Evolutionary conservation across 2,113 vertebrate species (phyloP), one percentile per base, ranked within the genome.

Genomic region (Tachysurus vachellii): DNA sequence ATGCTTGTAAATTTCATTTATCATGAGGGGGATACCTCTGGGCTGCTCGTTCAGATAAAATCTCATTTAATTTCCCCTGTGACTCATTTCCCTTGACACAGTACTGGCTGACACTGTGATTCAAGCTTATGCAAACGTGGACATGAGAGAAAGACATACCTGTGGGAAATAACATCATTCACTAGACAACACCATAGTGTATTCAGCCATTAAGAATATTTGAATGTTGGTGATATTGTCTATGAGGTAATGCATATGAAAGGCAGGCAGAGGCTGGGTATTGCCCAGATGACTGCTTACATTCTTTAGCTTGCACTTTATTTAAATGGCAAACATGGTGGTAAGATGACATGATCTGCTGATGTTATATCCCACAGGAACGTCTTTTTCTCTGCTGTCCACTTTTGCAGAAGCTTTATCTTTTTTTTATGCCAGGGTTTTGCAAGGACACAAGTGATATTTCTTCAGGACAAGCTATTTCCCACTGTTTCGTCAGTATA

Each of bases 11-110:
- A 56, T 77, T 28, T 83, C 47, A 77, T n/a, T 80, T 28, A 61
- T 64, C n/a, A 61, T 42, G 66, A 47, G n/a, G 21, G 54, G 62
- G 62, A 88, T 42, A 68, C 16, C 47, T 77, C 57, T 64, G 57
- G 44, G 59, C 80, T 75, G 26, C 42, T 57, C 50, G 75, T 84
- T 50, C 85, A 75, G 44, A 76, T 56, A 44, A 80, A 73, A 80
- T 76, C 85, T 50, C 4, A 16, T 87, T 83, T 87, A 86, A 85
- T 89, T 84, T 87, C 76, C 82, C 85, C 68, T 14, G 64, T 57
- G 82, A 84, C 82, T 87, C 26, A 23, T 80, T 62, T 87, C 57
- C 50, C 88, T 75, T 68, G 36, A 44, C 21, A 21, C 42, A 59
- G 17, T 36, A 62, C 54, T 42, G 21, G 79, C 66, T 56, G 54